Evolutionary conservation across 2,888 invertebrate species (phyloP), one percentile per base, ranked within the genome.

Genomic region (Drosophila mayaguana): DNA sequence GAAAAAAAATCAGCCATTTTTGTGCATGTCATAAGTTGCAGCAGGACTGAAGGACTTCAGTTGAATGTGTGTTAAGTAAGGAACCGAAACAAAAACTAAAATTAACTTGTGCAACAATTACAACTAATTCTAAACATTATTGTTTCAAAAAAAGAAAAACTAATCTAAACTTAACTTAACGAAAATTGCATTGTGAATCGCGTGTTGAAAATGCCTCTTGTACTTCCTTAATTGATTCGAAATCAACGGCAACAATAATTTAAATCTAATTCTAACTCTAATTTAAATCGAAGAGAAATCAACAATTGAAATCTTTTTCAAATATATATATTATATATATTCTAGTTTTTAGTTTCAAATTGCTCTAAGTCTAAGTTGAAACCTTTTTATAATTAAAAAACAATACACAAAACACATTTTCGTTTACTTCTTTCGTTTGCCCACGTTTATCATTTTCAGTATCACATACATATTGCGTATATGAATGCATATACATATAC

Each of bases 211-310:
- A 78, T 67, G 68, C 78, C 81, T 81, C 75, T 68, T 76, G 85
- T 86, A 90, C 84, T 90, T 90, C 91, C 90, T 90, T 89, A 90
- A 83, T 75, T 90, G 89, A 90, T 90, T 84, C 63, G 83, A 87
- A 86, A 86, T 86, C 89, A 82, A 81, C 59, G 60, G 61, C 75
- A 78, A 64, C 54, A 74, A 72, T 61, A 53, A 69, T 59, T 60
- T 54, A 74, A 72, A 85, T 78, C 56, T 78, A 68, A 81, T 65
- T 81, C 20, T 78, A 68, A 79, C 65, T 81, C 16, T 36, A 36
- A 36, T 25, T 22, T 65, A 70, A 63, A 75, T 32, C 16, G n/a
- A 16, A 4, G 36, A 14, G 54, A 45, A 28, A 22, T 6, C 25
- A 20, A n/a, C 14, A 38, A 36, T 14, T 5, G 59, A 46, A 32